Evolutionary conservation across 2,888 invertebrate species (phyloP).

Genomic region (Rhyacophila evoluta): DNA sequence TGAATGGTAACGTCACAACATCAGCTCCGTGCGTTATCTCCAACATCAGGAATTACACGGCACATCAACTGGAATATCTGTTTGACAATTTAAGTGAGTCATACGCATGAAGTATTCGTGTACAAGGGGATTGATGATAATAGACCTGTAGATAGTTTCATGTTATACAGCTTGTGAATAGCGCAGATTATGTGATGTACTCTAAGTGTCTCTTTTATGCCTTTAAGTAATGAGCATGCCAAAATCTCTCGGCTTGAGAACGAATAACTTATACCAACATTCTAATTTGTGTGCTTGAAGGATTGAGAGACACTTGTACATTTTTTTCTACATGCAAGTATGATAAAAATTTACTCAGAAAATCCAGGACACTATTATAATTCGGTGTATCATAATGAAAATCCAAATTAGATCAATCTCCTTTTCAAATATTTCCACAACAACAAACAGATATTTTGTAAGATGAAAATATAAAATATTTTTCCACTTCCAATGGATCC

Average conservation of each 20-base stretch:
- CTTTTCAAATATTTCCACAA: slow-evolving; percentile 25
- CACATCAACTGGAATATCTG: slow-evolving; percentile 71
- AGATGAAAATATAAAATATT: slow-evolving; percentile 33
- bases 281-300: background rate
- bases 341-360: background rate
- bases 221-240: too few species aligned
- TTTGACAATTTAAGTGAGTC: slow-evolving; percentile 76
- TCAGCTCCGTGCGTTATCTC: slow-evolving; percentile 68
- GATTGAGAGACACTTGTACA: background rate
- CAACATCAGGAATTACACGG: slow-evolving; percentile 68
- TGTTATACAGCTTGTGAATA: background rate
- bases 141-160: slow-evolving; percentile 14
- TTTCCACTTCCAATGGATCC: slow-evolving; percentile 63
- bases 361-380: background rate
- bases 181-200: background rate
- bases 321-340: background rate
- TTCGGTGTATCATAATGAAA: background rate
- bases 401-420: slow-evolving; percentile 38
- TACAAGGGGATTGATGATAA: slow-evolving; percentile 27
- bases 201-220: slow-evolving; percentile 3
- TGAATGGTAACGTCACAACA: slow-evolving; percentile 67
- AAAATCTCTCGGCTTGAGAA: too few species aligned
- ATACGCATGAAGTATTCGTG: slow-evolving; percentile 68
- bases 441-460: slow-evolving; percentile 37
- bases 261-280: too few species aligned